Conservation (phyloP, 2,113 vertebrate species). For the Edolisoma coerulescens region DNA sequence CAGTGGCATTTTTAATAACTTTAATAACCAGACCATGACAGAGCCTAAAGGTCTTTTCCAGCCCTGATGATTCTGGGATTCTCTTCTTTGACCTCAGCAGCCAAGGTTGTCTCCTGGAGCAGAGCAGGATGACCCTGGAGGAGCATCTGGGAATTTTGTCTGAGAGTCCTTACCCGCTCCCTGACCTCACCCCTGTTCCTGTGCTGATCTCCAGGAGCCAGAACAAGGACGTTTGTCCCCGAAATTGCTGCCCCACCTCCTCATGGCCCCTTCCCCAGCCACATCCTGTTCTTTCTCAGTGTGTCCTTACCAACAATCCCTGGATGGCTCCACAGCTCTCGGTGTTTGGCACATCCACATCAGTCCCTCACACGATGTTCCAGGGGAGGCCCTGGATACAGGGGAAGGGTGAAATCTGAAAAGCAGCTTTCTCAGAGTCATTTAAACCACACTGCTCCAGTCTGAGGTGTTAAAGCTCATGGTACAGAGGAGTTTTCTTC, state of each 20-base stretch:
- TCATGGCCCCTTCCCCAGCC: background rate
- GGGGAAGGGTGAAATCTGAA: background rate
- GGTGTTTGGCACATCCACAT: background rate
- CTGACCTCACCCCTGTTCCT: background rate
- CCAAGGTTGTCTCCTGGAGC: background rate
- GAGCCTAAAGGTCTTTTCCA: background rate
- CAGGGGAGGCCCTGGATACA: background rate
- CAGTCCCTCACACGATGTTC: background rate
- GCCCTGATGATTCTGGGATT: background rate
- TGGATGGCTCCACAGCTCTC: background rate
- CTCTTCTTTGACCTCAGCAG: background rate
- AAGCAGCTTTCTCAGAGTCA: background rate
- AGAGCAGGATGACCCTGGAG: background rate
- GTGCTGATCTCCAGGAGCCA: background rate
- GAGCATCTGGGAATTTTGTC: background rate
- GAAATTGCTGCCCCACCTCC: background rate
- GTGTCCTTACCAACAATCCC: background rate
- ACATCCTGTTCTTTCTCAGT: background rate
- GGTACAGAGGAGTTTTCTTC: background rate
- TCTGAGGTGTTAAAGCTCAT: background rate
- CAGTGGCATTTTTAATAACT: background rate
- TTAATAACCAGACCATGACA: background rate
- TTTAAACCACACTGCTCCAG: background rate
- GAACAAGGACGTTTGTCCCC: background rate
- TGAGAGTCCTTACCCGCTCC: no score